Percentiles rank a stretch among this genome's conserved stretches.
Evolutionary conservation across 2,888 invertebrate species (phyloP).

Genomic region (Cryptophagus acutangulus): DNA sequence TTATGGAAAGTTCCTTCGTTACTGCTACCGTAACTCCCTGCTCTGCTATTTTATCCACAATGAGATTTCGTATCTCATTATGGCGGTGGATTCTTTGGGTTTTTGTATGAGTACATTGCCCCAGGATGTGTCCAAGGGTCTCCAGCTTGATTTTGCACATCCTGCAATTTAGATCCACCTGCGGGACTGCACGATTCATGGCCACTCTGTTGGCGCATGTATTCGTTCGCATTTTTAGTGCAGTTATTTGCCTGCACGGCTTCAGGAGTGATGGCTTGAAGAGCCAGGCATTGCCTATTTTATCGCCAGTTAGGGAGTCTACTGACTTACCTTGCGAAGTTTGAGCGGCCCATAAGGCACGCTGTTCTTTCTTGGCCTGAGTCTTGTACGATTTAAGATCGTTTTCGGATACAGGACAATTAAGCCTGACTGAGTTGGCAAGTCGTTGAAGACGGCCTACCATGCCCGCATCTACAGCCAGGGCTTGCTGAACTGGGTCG

Average conservation of each 20-base stretch:
- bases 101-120: constrained; percentile 20
- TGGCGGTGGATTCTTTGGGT: constrained; percentile 12
- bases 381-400: constrained; percentile 14
- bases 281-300: constrained; percentile 31
- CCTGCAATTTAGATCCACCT: constrained; percentile 29
- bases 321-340: constrained; percentile 32
- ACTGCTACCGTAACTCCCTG: too few species aligned
- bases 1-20: too few species aligned
- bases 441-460: constrained; percentile 24
- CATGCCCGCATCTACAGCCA: constrained; percentile 24
- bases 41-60: constrained; percentile 14
- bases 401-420: constrained; percentile 23
- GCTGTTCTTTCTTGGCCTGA: constrained; percentile 24
- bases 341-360: constrained; percentile 25
- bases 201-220: constrained; percentile 27
- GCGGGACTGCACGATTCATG: constrained; percentile 26
- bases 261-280: constrained; percentile 27
- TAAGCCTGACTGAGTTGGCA: constrained; percentile 20
- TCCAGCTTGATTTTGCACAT: constrained; percentile 30
- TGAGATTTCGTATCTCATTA: constrained; percentile 25
- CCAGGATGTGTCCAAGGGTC: constrained; percentile 37
- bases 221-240: constrained; percentile 34
- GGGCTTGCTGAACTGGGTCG: constrained; percentile 31
- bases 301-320: constrained; percentile 25
- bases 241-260: constrained; percentile 30